These are phyloP conservation scores for Eulemur rubriventer DNA, from an alignment of 2,797 vertebrate genomes.

Conservation along the genomic window DNA sequence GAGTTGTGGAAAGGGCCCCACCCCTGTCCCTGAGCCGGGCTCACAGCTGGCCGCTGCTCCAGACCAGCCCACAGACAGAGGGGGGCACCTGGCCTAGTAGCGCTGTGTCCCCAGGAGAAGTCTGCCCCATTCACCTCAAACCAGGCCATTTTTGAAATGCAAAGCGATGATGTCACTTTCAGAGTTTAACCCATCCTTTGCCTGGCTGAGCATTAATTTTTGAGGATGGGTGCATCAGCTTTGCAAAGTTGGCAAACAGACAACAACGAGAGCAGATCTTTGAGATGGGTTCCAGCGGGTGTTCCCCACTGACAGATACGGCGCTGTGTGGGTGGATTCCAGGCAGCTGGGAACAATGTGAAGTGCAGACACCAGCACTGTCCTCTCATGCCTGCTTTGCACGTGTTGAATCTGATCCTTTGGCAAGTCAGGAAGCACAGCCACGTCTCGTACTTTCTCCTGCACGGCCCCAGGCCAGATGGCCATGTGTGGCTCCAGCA, in stretches of 20 bases:
- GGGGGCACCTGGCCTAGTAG: neutral
- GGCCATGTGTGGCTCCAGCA: rapidly evolving
- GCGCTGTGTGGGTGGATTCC: rapidly evolving
- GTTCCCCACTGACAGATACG: rapidly evolving
- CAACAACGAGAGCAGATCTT: neutral
- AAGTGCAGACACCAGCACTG: neutral
- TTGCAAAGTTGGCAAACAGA: neutral
- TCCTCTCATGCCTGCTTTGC: neutral
- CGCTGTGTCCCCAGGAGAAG: neutral
- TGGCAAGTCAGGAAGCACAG: neutral
- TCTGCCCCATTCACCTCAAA: neutral
- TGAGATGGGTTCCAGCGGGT: too few relatives aligned
- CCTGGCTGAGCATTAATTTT: neutral
- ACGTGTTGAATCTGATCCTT: too few relatives aligned
- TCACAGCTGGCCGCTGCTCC: neutral
- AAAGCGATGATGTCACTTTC: neutral
- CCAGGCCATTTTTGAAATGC: neutral
- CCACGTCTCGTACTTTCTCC: neutral
- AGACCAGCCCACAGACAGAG: neutral
- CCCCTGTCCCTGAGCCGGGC: neutral
- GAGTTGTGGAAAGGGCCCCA: neutral
- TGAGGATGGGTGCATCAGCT: neutral
- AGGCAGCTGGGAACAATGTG: neutral
- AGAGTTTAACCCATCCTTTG: neutral
- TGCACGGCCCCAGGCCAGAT: neutral